Conservation (phyloP, 2,113 vertebrate species). For the Bostrychus sinensis region DNA sequence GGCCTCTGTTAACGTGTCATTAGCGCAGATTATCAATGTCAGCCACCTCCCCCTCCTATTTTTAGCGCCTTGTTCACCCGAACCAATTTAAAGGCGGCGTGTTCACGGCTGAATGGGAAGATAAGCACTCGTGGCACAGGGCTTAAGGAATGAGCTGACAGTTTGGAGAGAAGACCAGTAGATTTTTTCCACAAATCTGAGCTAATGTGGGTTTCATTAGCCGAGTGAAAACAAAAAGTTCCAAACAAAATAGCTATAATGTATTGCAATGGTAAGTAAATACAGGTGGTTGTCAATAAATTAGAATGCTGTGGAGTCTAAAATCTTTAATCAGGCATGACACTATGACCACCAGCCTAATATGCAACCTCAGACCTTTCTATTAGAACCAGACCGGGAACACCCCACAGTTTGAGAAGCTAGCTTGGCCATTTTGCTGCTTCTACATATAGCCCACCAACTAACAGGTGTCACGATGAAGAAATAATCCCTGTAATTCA, state of each 20-base stretch:
- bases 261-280: background rate
- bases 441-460: too few species aligned
- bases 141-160: slow-evolving; percentile 46
- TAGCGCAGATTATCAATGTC: slow-evolving; percentile 79
- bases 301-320: too few species aligned
- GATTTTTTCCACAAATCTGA: slow-evolving; percentile 14
- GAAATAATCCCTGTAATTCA: too few species aligned
- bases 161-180: slow-evolving; percentile 5
- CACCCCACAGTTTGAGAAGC: too few species aligned
- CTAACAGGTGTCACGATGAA: too few species aligned
- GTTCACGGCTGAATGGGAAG: slow-evolving; percentile 59
- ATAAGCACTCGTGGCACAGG: slow-evolving; percentile 55
- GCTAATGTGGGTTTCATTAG: slow-evolving; percentile 16
- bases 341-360: too few species aligned
- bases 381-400: too few species aligned
- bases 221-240: background rate
- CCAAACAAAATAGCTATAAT: background rate
- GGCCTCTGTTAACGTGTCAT: slow-evolving; percentile 75
- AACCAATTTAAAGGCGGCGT: slow-evolving; percentile 67
- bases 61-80: slow-evolving; percentile 63
- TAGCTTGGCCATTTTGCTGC: too few species aligned
- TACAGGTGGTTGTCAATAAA: too few species aligned
- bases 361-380: too few species aligned
- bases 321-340: too few species aligned
- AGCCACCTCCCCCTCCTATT: slow-evolving; percentile 64